These are phyloP conservation scores for Diadema setosum DNA, from an alignment of 35 echinoderm and acorn worm species.

Conservation along the genomic window DNA sequence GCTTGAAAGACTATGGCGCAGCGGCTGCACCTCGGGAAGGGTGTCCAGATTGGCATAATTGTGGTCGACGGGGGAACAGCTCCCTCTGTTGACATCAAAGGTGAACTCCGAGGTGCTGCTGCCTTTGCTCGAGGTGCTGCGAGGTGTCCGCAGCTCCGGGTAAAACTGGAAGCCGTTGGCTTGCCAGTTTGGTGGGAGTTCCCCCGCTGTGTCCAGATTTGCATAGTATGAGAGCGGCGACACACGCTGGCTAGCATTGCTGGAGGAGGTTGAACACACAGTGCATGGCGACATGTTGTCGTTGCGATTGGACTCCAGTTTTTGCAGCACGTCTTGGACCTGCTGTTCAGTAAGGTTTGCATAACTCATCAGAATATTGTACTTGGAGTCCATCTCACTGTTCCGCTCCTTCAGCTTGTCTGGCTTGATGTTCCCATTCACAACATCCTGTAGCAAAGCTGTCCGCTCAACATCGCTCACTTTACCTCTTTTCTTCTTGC, in stretches of 20 bases:
- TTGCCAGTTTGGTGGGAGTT: conserved; percentile 60
- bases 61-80: conserved; percentile 44
- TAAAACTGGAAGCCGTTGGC: conserved; percentile 30
- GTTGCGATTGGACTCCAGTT: neutral
- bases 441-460: conserved; percentile 19
- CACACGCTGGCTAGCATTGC: neutral
- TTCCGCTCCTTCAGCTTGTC: neutral
- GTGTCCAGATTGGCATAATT: conserved; percentile 79
- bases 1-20: neutral
- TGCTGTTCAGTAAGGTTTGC: neutral
- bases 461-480: neutral
- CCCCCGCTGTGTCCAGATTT: conserved; percentile 86
- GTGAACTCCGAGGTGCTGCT: conserved; percentile 66
- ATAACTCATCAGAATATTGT: neutral
- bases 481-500: too few relatives aligned
- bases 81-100: conserved; percentile 58
- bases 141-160: conserved; percentile 22
- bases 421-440: conserved; percentile 2
- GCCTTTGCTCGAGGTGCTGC: conserved; percentile 42
- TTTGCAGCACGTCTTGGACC: neutral
- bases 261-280: neutral
- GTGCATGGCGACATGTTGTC: neutral
- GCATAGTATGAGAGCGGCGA: conserved; percentile 69
- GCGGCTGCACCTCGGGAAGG: conserved; percentile 7
- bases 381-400: neutral